Evolutionary conservation across 2,888 invertebrate species (phyloP).

Genomic region (Andrena haemorrhoa): DNA sequence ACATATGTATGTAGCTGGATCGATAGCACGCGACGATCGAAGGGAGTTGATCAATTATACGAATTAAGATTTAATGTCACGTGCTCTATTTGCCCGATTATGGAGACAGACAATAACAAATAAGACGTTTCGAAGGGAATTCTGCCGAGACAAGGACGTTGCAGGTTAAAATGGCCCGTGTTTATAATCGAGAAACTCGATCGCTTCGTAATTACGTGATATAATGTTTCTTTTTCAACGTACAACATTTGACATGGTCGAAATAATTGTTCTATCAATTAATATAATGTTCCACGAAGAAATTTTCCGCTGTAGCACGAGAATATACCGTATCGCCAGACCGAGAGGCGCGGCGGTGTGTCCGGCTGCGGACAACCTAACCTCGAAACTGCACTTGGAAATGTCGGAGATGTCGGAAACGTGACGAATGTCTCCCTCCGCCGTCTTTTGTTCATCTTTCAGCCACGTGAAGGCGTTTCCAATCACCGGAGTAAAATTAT

Average conservation of each 20-base stretch:
- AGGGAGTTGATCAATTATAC: not conserved
- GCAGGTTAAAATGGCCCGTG: conserved; percentile 5
- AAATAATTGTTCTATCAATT: not conserved
- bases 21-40: conserved; percentile 5
- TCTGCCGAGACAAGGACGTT: not conserved
- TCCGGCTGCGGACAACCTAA: not conserved
- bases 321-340: not conserved
- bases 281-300: conserved; percentile 2
- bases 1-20: too few relatives aligned
- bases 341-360: not conserved
- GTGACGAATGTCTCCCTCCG: not conserved
- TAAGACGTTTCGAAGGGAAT: not conserved
- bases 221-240: not conserved
- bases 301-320: not conserved
- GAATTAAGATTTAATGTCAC: not conserved
- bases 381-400: conserved; percentile 38
- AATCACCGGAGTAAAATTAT: too few relatives aligned
- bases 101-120: not conserved
- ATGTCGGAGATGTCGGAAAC: not conserved
- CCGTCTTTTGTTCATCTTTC: too few relatives aligned
- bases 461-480: too few relatives aligned
- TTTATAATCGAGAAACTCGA: not conserved
- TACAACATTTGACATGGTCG: not conserved
- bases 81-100: not conserved
- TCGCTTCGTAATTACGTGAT: not conserved